phyloP scores from a whole-genome alignment of 2,888 invertebrate species.

The Chrysina gloriosa region DNA sequence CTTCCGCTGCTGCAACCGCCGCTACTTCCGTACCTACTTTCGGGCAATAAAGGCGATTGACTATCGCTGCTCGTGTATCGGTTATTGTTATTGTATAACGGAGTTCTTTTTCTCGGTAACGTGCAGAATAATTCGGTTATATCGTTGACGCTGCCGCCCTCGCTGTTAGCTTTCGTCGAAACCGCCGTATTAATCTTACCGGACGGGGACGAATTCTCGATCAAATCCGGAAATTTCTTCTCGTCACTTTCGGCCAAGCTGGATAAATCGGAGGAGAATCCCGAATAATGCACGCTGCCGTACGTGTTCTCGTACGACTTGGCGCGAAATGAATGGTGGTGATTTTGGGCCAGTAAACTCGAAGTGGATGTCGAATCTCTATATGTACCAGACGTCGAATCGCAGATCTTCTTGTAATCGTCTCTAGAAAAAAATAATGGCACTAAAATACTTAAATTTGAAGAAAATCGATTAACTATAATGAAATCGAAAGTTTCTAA shows the following conservation, averaged over 20 bases:
- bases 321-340: conserved; percentile 25
- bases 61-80: conserved; percentile 71
- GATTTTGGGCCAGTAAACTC: conserved; percentile 23
- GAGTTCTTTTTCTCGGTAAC: conserved; percentile 67
- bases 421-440: conserved; percentile 63
- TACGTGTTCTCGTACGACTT: conserved; percentile 53
- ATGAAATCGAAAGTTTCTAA: no score
- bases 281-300: conserved; percentile 49
- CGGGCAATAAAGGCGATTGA: conserved; percentile 77
- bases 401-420: conserved; percentile 62
- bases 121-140: conserved; percentile 71
- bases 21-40: conserved; percentile 79
- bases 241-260: conserved; percentile 54
- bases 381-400: conserved; percentile 65
- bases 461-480: no score
- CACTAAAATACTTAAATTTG: conserved; percentile 49
- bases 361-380: conserved; percentile 52
- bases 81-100: conserved; percentile 57
- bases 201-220: conserved; percentile 58
- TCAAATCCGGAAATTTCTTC: conserved; percentile 61
- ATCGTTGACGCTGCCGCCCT: conserved; percentile 61
- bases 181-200: conserved; percentile 47
- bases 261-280: conserved; percentile 55
- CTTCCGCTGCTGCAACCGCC: conserved; percentile 72
- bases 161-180: conserved; percentile 58